A percentile compares a stretch with the other conserved stretches of the same genome.
These are phyloP conservation scores for Nomada lathburiana DNA, from an alignment of 2,888 invertebrate species.

Conservation along the genomic window DNA sequence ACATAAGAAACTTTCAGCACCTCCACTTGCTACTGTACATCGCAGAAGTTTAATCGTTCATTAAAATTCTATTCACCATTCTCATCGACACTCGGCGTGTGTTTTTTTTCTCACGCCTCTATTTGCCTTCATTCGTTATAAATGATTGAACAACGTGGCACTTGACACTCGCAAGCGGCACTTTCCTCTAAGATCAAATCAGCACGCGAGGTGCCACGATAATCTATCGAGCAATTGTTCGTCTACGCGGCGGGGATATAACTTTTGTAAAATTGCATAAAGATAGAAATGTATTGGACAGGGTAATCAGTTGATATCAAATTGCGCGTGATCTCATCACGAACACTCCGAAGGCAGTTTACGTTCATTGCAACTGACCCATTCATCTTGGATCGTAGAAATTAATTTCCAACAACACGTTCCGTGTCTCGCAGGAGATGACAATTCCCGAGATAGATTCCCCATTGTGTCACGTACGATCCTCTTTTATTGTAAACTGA, in stretches of 20 bases:
- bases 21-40: background rate
- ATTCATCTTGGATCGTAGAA: slow-evolving; percentile 12
- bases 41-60: slow-evolving; percentile 9
- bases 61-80: slow-evolving; percentile 9
- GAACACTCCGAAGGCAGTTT: slow-evolving; percentile 20
- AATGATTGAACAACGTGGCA: background rate
- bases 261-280: slow-evolving; percentile 21
- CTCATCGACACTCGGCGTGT: background rate
- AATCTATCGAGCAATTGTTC: background rate
- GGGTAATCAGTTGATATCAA: slow-evolving; percentile 8
- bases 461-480: background rate
- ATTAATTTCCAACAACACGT: slow-evolving; percentile 32
- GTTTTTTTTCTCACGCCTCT: background rate
- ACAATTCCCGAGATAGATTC: background rate
- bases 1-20: slow-evolving; percentile 3
- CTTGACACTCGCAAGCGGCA: background rate
- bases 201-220: background rate
- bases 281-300: slow-evolving; percentile 27
- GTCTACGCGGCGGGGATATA: background rate
- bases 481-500: background rate
- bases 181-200: background rate
- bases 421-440: background rate
- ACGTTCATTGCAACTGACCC: slow-evolving; percentile 27
- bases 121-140: slow-evolving; percentile 1
- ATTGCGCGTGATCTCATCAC: slow-evolving; percentile 28